Base-by-base conservation (phyloP, 2,113 vertebrate species). In the Mustela lutreola region DNA sequence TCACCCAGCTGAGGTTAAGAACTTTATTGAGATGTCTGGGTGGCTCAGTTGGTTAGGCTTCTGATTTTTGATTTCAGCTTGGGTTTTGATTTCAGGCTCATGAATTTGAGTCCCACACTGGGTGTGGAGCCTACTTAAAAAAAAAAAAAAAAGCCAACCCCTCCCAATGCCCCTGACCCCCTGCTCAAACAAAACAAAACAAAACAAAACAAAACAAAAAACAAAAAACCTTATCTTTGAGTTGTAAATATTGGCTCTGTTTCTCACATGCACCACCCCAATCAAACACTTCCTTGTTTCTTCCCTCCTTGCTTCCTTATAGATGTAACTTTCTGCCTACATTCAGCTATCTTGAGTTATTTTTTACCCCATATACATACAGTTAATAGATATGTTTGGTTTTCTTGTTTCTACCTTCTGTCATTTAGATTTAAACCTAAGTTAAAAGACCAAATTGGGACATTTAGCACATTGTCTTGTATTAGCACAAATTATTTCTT, bases 261-360 rank as follows among this genome's bases (percentile, higher is more conserved):
- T 71, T 48, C 33, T 86, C 9, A 63, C 36, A 36, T 58, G 39
- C 14, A 21, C 24, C 5, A 28, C 6, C 15, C 28, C 19, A 89
- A 33, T 1, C 0, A 1, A 22, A 4, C 11, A 0, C 7, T 45
- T 39, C 15, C 11, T 0, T 0, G 15, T 7, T 7, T 42, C 12
- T 63, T 83, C 19, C 65, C 8, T 79, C 7, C 22, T 11, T 92
- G 21, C n/a, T 26, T 6, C 10, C 39, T 26, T 15, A 11, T 4
- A 88, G 39, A 65, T 67, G 11, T 45, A 79, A 48, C 15, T 62
- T 70, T 87, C 9, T 11, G 0, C 14, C 58, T 42, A 33, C 14
- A 36, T 28, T 31, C 19, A 48, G 4, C 33, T 24, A 11, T 24
- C 28, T 28, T 78, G 31, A n/a, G 22, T 53, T 58, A 4, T 80